Percentiles rank a stretch among this genome's conserved stretches.
phyloP scores from a whole-genome alignment of 2,888 invertebrate species.

The Willowsia nigromaculata region DNA sequence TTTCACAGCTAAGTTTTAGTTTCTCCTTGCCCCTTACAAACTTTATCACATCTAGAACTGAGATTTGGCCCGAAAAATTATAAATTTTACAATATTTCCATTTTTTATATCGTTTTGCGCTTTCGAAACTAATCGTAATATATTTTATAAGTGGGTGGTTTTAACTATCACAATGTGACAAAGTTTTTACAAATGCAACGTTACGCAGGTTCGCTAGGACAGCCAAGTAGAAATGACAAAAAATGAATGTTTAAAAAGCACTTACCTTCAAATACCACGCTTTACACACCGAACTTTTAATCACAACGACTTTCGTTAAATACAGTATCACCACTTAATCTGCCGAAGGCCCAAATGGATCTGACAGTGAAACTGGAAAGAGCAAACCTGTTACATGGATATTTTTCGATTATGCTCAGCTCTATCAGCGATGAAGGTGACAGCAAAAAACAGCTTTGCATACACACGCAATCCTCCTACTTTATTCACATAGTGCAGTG shows the following conservation, averaged over 20 bases:
- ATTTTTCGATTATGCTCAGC: constrained; percentile 11
- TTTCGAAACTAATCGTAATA: too few species aligned
- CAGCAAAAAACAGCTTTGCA: constrained; percentile 24
- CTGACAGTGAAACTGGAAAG: constrained; percentile 54
- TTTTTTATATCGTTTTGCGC: too few species aligned
- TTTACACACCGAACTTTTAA: neutral
- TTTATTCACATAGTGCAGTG: neutral
- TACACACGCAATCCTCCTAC: constrained; percentile 2
- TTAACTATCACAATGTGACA: too few species aligned
- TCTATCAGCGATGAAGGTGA: neutral
- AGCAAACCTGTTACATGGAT: constrained; percentile 62
- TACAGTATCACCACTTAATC: constrained; percentile 18
- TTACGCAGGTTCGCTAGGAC: too few species aligned
- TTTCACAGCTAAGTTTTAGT: neutral
- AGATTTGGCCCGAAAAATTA: too few species aligned
- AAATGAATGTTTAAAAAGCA: neutral
- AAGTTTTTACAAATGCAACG: too few species aligned
- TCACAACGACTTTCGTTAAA: neutral
- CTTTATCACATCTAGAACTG: too few species aligned
- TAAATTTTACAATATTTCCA: too few species aligned
- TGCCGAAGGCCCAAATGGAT: constrained; percentile 46
- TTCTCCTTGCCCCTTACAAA: too few species aligned
- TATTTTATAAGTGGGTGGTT: too few species aligned
- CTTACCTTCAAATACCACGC: constrained; percentile 23
- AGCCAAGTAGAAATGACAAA: too few species aligned